Conservation (phyloP, 2,888 invertebrate genomes). For the Eupithecia centaureata region DNA sequence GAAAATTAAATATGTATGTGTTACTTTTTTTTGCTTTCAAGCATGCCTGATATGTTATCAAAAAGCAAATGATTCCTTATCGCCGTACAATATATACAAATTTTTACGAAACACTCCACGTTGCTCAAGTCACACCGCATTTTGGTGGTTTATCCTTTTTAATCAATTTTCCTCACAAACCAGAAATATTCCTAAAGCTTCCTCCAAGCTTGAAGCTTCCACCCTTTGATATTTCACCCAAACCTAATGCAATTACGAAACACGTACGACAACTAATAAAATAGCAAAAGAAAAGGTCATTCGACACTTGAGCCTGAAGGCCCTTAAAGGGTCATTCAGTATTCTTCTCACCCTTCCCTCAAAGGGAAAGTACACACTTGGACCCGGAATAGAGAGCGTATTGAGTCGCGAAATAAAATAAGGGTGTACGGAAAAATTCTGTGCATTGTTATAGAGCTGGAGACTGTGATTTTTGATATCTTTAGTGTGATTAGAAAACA, state of each 20-base stretch:
- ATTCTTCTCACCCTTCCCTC: conserved; percentile 76
- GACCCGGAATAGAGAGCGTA: conserved; percentile 79
- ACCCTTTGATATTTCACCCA: conserved; percentile 49
- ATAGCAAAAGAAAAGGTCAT: conserved; percentile 74
- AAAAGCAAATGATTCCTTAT: too few relatives aligned
- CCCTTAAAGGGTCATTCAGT: conserved; percentile 70
- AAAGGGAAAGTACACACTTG: conserved; percentile 62
- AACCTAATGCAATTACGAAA: conserved; percentile 68
- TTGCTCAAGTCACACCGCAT: not conserved
- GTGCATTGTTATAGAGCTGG: conserved; percentile 55
- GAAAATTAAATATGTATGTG: too few relatives aligned
- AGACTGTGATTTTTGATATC: conserved; percentile 10
- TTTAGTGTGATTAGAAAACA: conserved; percentile 6
- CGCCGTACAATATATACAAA: too few relatives aligned
- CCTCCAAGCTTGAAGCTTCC: conserved; percentile 3
- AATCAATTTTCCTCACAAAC: conserved; percentile 1
- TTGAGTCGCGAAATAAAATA: conserved; percentile 83
- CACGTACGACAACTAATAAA: conserved; percentile 80
- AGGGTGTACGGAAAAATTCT: conserved; percentile 65
- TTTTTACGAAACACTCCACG: not conserved
- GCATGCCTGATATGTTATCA: too few relatives aligned
- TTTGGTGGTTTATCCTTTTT: not conserved
- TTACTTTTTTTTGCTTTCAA: too few relatives aligned
- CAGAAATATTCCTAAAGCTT: not conserved
- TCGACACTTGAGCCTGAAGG: conserved; percentile 70